A percentile compares a stretch with the other conserved stretches of the same genome.
phyloP scores from a whole-genome alignment of 1,140 invertebrate genomes.

The Brachionus rotundiformis region DNA sequence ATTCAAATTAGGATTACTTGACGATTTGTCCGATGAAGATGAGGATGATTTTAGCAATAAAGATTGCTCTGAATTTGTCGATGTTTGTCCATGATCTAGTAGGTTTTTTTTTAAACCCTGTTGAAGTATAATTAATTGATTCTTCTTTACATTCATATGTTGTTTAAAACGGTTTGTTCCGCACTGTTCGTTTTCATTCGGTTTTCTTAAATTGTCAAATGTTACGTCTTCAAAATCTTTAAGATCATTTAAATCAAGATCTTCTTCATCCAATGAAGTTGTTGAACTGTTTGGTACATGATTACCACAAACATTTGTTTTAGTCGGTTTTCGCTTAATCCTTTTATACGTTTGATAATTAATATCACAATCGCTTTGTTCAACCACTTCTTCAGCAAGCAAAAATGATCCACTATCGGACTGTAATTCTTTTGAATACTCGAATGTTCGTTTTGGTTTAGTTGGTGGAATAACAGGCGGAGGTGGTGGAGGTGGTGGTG shows the following conservation, averaged over 20 bases:
- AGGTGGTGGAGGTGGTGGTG: slow-evolving; percentile 7
- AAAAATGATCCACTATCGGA: not conserved
- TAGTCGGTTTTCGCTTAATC: not conserved
- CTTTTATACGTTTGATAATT: slow-evolving; percentile 16
- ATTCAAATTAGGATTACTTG: not conserved
- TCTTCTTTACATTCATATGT: not conserved
- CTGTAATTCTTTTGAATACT: slow-evolving; percentile 6
- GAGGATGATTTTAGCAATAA: slow-evolving; percentile 9
- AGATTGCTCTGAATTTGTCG: not conserved
- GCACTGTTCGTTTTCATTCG: not conserved
- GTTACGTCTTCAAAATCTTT: slow-evolving; percentile 51
- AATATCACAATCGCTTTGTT: not conserved
- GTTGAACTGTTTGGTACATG: not conserved
- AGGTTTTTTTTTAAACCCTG: slow-evolving; percentile 14
- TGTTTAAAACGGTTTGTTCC: not conserved
- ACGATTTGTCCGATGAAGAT: slow-evolving; percentile 12
- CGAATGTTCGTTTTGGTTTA: slow-evolving; percentile 48
- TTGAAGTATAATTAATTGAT: not conserved
- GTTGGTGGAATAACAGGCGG: not conserved
- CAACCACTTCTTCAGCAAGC: not conserved
- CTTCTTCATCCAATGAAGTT: slow-evolving; percentile 41
- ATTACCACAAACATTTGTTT: not conserved
- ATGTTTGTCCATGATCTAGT: not conserved
- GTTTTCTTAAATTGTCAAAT: slow-evolving; percentile 48
- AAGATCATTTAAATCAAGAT: slow-evolving; percentile 43